These are phyloP conservation scores for Phenacoccus solenopsis DNA, from an alignment of 1,140 invertebrate genomes.

Conservation along the genomic window DNA sequence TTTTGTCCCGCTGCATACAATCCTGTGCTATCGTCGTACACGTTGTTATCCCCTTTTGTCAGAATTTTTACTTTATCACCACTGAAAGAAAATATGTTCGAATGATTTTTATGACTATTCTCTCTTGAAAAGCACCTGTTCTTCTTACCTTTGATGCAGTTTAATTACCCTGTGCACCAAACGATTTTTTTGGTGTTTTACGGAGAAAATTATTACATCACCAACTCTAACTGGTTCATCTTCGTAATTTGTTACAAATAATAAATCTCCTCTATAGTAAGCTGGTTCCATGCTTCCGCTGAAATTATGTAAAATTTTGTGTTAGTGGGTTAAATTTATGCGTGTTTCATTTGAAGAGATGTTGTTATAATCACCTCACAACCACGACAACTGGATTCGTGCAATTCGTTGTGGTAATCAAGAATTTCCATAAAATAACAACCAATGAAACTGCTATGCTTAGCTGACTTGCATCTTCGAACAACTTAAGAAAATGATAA, in stretches of 20 bases:
- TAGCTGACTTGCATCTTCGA: background rate
- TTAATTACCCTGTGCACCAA: slow-evolving; percentile 97
- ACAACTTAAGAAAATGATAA: background rate
- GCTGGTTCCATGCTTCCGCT: slow-evolving; percentile 99
- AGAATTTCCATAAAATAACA: background rate
- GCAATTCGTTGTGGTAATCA: background rate
- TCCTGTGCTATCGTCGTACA: slow-evolving; percentile 85
- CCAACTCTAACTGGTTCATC: slow-evolving; percentile 94
- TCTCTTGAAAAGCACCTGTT: background rate
- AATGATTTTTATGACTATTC: slow-evolving; percentile 17
- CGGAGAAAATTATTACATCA: slow-evolving; percentile 98
- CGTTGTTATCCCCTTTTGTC: slow-evolving; percentile 98
- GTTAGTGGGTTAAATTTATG: background rate
- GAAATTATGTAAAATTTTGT: background rate
- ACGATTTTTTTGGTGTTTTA: slow-evolving; percentile 93
- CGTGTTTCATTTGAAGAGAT: no score
- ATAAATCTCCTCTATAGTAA: slow-evolving; percentile 91
- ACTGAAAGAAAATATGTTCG: slow-evolving; percentile 21
- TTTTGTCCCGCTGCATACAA: slow-evolving; percentile 86
- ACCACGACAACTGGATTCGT: background rate
- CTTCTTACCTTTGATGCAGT: slow-evolving; percentile 84
- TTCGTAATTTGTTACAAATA: slow-evolving; percentile 91
- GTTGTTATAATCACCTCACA: background rate
- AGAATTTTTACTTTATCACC: slow-evolving; percentile 88
- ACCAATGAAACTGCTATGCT: background rate